Percentiles rank a stretch among this genome's conserved stretches.
These are phyloP conservation scores for Nilaparvata lugens DNA, from an alignment of 1,140 invertebrate genomes.

Conservation along the genomic window DNA sequence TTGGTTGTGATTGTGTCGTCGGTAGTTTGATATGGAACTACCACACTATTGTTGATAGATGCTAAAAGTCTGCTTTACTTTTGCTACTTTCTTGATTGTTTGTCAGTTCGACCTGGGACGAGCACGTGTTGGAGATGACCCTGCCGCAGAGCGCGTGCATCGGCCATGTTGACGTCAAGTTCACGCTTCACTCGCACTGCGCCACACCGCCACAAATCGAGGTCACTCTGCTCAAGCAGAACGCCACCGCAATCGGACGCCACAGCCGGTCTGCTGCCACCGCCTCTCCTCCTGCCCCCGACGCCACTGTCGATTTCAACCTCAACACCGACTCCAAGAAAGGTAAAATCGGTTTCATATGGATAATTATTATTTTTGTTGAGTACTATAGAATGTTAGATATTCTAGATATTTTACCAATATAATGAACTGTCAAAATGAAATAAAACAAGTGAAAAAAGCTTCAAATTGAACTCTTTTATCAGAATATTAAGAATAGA, in stretches of 20 bases:
- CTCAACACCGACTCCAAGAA: conserved; percentile 9
- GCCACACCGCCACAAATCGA: conserved; percentile 48
- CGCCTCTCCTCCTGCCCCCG: conserved; percentile 32
- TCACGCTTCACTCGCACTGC: conserved; percentile 66
- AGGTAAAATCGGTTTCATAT: conserved; percentile 8
- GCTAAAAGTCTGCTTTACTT: conserved; percentile 10
- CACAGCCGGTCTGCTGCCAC: conserved; percentile 33
- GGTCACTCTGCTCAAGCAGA: conserved; percentile 77
- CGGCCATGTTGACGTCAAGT: conserved; percentile 81
- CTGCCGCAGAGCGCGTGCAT: conserved; percentile 58
- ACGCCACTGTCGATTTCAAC: conserved; percentile 31
- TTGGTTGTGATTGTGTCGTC: not conserved
- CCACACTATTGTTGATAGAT: not conserved
- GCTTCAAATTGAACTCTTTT: no score
- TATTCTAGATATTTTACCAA: no score
- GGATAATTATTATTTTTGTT: no score
- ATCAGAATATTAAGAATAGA: no score
- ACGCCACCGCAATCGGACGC: conserved; percentile 57
- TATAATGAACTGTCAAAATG: no score
- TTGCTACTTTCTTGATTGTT: conserved; percentile 22
- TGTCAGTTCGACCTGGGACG: conserved; percentile 78
- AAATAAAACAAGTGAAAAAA: no score
- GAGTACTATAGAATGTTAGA: no score
- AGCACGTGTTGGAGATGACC: conserved; percentile 83
- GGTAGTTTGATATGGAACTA: not conserved